These are phyloP conservation scores for Platyscapa corneri DNA, from an alignment of 1,140 invertebrate species.

Conservation along the genomic window DNA sequence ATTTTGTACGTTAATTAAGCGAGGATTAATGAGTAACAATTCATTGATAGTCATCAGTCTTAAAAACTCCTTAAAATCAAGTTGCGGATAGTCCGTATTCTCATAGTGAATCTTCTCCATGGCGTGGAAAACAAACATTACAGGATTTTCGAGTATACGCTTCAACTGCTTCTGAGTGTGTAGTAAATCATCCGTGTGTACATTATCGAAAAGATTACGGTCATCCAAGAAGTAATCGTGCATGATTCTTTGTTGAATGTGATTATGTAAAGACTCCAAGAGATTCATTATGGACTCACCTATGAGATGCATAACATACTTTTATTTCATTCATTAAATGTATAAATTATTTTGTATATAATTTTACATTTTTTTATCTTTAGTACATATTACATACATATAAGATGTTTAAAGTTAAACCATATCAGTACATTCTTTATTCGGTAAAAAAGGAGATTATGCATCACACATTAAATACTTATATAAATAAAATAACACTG, in stretches of 20 bases:
- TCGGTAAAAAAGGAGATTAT: no score
- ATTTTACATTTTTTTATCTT: no score
- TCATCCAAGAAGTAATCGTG: slow-evolving; percentile 83
- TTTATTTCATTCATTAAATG: no score
- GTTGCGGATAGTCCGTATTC: slow-evolving; percentile 78
- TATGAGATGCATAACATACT: no score
- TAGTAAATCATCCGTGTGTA: slow-evolving; percentile 78
- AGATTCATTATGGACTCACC: slow-evolving; percentile 76
- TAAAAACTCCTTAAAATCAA: slow-evolving; percentile 79
- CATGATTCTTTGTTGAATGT: slow-evolving; percentile 73
- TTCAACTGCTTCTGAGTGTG: slow-evolving; percentile 80
- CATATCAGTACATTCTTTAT: no score
- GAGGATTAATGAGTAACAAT: slow-evolving; percentile 66
- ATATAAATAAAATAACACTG: no score
- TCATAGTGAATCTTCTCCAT: slow-evolving; percentile 80
- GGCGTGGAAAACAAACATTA: slow-evolving; percentile 80
- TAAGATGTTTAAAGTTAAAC: no score
- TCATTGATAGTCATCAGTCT: slow-evolving; percentile 75
- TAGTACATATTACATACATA: no score
- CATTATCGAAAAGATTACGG: slow-evolving; percentile 83
- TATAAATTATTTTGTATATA: background rate
- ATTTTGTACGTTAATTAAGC: slow-evolving; percentile 50
- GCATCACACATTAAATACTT: no score
- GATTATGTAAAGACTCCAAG: slow-evolving; percentile 73
- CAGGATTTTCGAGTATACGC: slow-evolving; percentile 81